phyloP scores from a whole-genome alignment of 2,888 invertebrate genomes.

The Diogma glabrata region DNA sequence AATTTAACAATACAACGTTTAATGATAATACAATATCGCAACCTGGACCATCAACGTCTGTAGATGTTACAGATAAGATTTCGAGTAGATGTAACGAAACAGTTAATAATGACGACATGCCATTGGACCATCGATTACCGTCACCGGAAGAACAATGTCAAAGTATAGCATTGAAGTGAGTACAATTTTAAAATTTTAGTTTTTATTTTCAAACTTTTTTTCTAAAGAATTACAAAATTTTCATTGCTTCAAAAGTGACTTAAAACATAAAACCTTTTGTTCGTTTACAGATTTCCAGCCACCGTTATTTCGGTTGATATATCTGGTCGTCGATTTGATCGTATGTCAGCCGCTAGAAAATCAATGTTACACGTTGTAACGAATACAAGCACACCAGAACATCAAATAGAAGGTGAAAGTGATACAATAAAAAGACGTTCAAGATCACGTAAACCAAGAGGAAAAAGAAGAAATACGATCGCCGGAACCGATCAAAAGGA shows the following conservation, averaged over 20 bases:
- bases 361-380: conserved; percentile 51
- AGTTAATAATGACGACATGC: conserved; percentile 40
- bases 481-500: conserved; percentile 85
- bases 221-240: not conserved
- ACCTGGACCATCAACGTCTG: conserved; percentile 31
- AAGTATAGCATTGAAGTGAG: conserved; percentile 71
- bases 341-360: conserved; percentile 77
- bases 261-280: not conserved
- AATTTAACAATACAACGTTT: conserved; percentile 26
- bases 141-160: conserved; percentile 79
- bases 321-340: conserved; percentile 75
- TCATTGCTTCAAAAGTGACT: too few species aligned
- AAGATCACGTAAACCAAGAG: conserved; percentile 61
- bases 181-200: not conserved
- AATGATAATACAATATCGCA: conserved; percentile 4
- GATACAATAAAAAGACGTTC: conserved; percentile 58
- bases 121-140: conserved; percentile 73
- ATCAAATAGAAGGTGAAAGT: conserved; percentile 37
- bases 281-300: conserved; percentile 59
- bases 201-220: conserved; percentile 10
- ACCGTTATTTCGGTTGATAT: conserved; percentile 83
- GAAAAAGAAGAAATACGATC: conserved; percentile 80
- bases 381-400: conserved; percentile 5
- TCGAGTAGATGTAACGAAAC: conserved; percentile 36
- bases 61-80: conserved; percentile 29